A percentile compares a stretch with the other conserved stretches of the same genome.
phyloP scores from a whole-genome alignment of 2,113 vertebrate species.

The Bos javanicus region DNA sequence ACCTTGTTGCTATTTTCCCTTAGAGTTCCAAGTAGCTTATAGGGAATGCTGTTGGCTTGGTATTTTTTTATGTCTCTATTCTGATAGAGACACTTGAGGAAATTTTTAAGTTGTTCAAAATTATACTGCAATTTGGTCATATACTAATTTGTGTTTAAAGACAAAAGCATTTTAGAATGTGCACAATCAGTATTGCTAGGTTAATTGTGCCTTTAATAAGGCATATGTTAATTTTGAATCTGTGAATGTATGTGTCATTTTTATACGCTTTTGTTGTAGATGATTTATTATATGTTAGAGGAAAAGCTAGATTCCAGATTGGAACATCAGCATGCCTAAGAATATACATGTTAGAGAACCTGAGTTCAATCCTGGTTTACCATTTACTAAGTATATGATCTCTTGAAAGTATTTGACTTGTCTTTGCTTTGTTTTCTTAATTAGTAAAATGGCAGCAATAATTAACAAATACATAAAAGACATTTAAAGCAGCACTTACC shows the following conservation, averaged over 20 bases:
- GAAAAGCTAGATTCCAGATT: not conserved
- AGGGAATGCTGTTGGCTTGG: not conserved
- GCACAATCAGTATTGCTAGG: not conserved
- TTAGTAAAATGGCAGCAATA: not conserved
- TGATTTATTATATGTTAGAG: not conserved
- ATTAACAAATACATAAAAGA: not conserved
- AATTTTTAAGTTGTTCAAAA: constrained; percentile 1
- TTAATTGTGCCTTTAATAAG: not conserved
- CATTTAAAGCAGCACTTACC: not conserved
- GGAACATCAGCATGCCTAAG: not conserved
- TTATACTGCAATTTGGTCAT: not conserved
- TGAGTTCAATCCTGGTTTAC: not conserved
- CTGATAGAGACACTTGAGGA: not conserved
- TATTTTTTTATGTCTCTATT: not conserved
- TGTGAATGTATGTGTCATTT: not conserved
- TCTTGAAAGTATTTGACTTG: not conserved
- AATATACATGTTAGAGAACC: not conserved
- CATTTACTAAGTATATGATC: not conserved
- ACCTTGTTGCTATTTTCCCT: not conserved
- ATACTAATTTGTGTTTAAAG: not conserved
- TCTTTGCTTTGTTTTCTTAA: not conserved
- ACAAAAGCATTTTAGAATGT: not conserved
- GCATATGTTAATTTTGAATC: not conserved
- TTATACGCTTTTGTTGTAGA: not conserved
- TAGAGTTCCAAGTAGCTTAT: not conserved